phyloP scores from a whole-genome alignment of 2,888 invertebrate genomes.

The Omphaloscelis lunosa region DNA sequence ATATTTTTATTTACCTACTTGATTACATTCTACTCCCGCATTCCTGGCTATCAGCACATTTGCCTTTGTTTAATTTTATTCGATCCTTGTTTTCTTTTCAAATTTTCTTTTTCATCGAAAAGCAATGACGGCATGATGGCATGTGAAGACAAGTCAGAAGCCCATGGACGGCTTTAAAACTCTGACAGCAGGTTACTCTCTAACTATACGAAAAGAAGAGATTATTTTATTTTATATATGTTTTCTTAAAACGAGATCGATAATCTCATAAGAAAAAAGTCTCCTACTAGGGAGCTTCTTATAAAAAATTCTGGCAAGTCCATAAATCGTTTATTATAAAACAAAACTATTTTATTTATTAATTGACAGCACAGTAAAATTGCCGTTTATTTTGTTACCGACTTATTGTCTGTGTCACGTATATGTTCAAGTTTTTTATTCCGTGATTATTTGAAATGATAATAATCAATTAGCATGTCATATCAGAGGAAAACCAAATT shows the following conservation, averaged over 20 bases:
- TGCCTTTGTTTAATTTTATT: neutral
- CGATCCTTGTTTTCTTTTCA: too few relatives aligned
- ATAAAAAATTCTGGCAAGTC: neutral
- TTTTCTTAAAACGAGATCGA: neutral
- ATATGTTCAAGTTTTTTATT: constrained; percentile 10
- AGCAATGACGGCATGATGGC: too few relatives aligned
- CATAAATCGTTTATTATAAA: neutral
- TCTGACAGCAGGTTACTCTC: too few relatives aligned
- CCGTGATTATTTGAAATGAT: constrained; percentile 13
- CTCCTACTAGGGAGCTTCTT: neutral
- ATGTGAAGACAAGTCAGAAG: too few relatives aligned
- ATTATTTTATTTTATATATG: neutral
- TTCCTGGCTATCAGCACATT: neutral
- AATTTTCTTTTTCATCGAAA: neutral
- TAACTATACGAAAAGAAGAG: too few relatives aligned
- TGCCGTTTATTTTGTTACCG: constrained; percentile 17
- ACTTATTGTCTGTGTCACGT: constrained; percentile 14
- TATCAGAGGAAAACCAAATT: constrained; percentile 10
- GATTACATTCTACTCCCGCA: neutral
- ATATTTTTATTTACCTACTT: neutral
- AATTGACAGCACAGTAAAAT: constrained; percentile 13
- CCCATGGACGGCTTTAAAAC: too few relatives aligned
- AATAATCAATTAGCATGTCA: constrained; percentile 15
- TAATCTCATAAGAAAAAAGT: neutral
- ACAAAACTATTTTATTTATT: constrained; percentile 1